Conservation (phyloP, 2,113 vertebrate genomes). For the Tachycineta bicolor region DNA sequence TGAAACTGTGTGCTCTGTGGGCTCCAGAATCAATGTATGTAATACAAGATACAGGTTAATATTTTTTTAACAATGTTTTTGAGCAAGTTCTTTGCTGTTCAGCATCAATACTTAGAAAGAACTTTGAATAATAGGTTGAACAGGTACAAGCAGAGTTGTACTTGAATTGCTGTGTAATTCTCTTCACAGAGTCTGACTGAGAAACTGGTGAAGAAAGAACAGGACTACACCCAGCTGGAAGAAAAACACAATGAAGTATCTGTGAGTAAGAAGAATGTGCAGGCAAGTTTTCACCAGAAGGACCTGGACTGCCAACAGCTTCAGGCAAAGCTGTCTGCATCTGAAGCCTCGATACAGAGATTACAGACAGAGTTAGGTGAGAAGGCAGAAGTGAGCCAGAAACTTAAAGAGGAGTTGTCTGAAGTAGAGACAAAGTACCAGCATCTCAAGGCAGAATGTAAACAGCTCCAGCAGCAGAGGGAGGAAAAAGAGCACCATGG, state of each 20-base stretch:
- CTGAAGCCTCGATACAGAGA: constrained; percentile 83
- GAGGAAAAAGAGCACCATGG: constrained; percentile 92
- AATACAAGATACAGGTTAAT: not conserved
- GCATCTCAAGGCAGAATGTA: constrained; percentile 90
- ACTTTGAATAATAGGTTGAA: not conserved
- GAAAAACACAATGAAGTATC: constrained; percentile 82
- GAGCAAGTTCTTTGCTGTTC: not conserved
- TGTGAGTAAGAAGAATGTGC: constrained; percentile 81
- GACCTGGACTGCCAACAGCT: constrained; percentile 91
- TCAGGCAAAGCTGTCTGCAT: constrained; percentile 79
- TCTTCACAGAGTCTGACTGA: constrained; percentile 82
- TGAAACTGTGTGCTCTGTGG: not conserved
- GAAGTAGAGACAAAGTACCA: constrained; percentile 89
- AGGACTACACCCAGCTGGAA: constrained; percentile 83
- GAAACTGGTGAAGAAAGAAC: constrained; percentile 84
- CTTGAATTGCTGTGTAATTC: not conserved
- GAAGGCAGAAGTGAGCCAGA: constrained; percentile 79
- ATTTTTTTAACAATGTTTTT: not conserved
- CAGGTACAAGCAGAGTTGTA: not conserved
- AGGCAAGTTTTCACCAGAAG: constrained; percentile 85
- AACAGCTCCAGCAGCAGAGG: constrained; percentile 91
- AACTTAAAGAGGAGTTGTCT: constrained; percentile 84
- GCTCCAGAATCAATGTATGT: not conserved
- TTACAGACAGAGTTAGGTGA: constrained; percentile 82
- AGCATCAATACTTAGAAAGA: not conserved